Evolutionary conservation across 2,113 vertebrate genomes (phyloP), one percentile per base, ranked within the genome.

Genomic region (Carettochelys insculpta): DNA sequence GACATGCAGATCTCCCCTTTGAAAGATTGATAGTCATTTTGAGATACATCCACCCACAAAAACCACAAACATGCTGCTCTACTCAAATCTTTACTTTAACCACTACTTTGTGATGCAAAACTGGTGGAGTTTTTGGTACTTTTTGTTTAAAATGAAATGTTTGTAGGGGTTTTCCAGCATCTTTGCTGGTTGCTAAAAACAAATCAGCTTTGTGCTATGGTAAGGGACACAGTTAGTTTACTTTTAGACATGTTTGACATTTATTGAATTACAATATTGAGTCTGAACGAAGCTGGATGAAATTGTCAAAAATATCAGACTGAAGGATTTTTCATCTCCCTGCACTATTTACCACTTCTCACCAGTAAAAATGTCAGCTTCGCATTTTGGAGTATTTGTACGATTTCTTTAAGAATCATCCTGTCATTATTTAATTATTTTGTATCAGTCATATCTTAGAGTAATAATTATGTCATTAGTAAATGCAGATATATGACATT

Each of bases 61-160:
- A 98, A 96, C 98, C 98, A 98, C 98, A 98, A 93, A 92, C 96
- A 87, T 96, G 97, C 97, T 95, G 94, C 93, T 97, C 97, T 92
- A 98, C 97, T 98, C 98, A 98, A 97, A 97, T 93, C 97, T 96
- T 88, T 41, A 97, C 97, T 97, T 94, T 58, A 97, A 97, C 97
- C 97, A 97, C 97, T 86, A 88, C 97, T 98, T 98, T 97, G 97
- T 98, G 97, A 98, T 98, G 98, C 98, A 98, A 98, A 98, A 97
- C 97, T 97, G 95, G 97, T 95, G 98, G 98, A 98, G 97, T 98
- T 98, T 98, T 98, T 96, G 98, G 98, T 98, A 98, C 98, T 98
- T 98, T 98, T 97, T 98, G 98, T 97, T 96, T 94, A 98, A 98
- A 98, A 97, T 86, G 97, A 97, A 97, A 97, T 97, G 96, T 98